Conservation (phyloP, 1,140 invertebrate genomes). For the Zaprionus gabonicus region DNA sequence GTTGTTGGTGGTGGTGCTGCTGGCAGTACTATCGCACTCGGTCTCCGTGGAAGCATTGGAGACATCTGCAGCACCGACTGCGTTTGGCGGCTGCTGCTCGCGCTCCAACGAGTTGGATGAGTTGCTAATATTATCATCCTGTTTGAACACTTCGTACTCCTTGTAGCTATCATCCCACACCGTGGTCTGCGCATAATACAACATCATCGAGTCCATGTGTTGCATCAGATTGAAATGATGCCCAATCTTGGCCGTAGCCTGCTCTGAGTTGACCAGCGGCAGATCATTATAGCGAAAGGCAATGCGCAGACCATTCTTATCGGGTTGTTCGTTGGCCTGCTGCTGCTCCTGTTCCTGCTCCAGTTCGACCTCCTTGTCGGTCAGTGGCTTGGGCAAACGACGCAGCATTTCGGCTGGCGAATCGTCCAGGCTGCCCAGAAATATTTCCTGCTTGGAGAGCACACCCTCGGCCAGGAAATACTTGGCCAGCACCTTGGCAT, state of each 20-base stretch:
- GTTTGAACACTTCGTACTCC: slow-evolving; percentile 44
- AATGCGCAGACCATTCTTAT: slow-evolving; percentile 90
- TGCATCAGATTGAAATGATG: slow-evolving; percentile 93
- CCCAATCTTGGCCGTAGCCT: slow-evolving; percentile 84
- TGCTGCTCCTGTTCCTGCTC: slow-evolving; percentile 49
- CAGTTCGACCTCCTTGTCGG: slow-evolving; percentile 60
- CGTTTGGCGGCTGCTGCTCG: slow-evolving; percentile 19
- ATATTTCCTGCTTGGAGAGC: slow-evolving; percentile 88
- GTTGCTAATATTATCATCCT: slow-evolving; percentile 55
- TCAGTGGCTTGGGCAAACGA: slow-evolving; percentile 85
- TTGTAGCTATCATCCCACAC: slow-evolving; percentile 79
- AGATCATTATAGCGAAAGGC: slow-evolving; percentile 94
- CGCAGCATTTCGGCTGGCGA: slow-evolving; percentile 87
- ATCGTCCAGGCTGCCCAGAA: slow-evolving; percentile 90
- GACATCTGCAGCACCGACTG: slow-evolving; percentile 5
- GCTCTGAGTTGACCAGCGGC: slow-evolving; percentile 87
- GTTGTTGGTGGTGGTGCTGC: neutral
- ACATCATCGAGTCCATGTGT: slow-evolving; percentile 87
- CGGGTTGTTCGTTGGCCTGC: slow-evolving; percentile 52
- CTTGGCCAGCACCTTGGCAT: slow-evolving; percentile 90
- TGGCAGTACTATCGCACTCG: slow-evolving; percentile 10
- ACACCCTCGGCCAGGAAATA: slow-evolving; percentile 94
- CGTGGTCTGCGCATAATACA: slow-evolving; percentile 86
- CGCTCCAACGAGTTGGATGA: slow-evolving; percentile 44
- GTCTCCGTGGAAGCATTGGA: neutral